These are phyloP conservation scores for Felis chaus DNA, from an alignment of 2,113 vertebrate species.

Conservation along the genomic window DNA sequence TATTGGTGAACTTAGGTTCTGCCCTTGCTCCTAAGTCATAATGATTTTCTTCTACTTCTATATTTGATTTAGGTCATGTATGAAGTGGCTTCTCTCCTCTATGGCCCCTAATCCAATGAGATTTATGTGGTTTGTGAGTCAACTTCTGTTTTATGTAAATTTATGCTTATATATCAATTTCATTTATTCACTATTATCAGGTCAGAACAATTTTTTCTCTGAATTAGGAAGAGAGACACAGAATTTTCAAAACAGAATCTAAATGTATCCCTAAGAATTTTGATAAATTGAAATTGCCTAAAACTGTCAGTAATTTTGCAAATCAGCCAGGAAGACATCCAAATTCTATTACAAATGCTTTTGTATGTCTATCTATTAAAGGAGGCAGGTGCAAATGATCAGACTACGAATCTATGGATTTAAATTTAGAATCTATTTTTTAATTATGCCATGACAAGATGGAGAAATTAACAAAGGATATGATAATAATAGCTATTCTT, in stretches of 20 bases:
- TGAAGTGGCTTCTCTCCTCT: neutral
- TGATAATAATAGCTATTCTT: neutral
- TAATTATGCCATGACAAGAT: neutral
- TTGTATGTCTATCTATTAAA: neutral
- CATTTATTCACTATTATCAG: neutral
- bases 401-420: neutral
- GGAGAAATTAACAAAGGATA: neutral
- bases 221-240: neutral
- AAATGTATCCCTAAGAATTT: neutral
- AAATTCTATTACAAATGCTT: neutral
- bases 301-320: neutral
- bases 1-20: neutral
- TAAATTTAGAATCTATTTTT: neutral
- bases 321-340: neutral
- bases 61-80: neutral
- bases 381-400: neutral
- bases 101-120: neutral
- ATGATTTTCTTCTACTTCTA: neutral
- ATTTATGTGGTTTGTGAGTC: neutral
- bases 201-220: neutral
- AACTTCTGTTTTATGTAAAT: neutral
- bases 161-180: neutral
- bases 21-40: neutral
- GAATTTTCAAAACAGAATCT: conserved; percentile 1
- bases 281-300: neutral